Percentiles rank a stretch among this genome's conserved stretches.
phyloP scores from a whole-genome alignment of 1,140 invertebrate species.

The Lepidurus couesii region DNA sequence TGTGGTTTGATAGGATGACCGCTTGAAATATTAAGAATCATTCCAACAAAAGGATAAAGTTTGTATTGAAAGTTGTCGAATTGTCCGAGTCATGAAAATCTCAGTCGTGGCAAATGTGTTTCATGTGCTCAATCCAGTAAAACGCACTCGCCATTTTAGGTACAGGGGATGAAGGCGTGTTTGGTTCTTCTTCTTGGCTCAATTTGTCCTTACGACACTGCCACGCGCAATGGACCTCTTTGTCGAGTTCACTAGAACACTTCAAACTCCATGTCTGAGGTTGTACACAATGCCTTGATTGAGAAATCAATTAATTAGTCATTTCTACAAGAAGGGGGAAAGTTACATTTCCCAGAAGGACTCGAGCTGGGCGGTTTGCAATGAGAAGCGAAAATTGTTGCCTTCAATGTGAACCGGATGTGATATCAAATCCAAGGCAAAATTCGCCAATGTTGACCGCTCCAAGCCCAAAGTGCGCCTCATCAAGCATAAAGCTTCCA shows the following conservation, averaged over 20 bases:
- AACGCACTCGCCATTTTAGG: background rate
- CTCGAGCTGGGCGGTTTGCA: background rate
- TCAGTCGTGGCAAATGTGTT: conserved; percentile 8
- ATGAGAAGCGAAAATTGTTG: background rate
- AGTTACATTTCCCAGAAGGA: conserved; percentile 6
- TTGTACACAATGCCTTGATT: background rate
- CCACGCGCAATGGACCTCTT: background rate
- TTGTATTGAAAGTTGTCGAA: background rate
- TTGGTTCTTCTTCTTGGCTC: background rate
- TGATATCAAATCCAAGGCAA: background rate
- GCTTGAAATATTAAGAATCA: background rate
- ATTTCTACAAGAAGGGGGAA: background rate
- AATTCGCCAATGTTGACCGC: background rate
- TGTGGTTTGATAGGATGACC: background rate
- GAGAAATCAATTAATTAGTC: background rate
- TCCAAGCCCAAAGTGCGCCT: background rate
- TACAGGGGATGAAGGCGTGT: background rate
- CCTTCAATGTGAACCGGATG: background rate
- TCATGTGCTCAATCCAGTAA: conserved; percentile 1
- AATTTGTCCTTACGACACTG: background rate
- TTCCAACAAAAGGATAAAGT: background rate
- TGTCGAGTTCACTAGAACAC: background rate
- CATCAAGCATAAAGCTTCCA: background rate
- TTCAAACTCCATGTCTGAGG: background rate
- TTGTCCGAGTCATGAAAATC: background rate